Conservation (phyloP, 2,888 invertebrate genomes). For the Synanthedon tipuliformis region DNA sequence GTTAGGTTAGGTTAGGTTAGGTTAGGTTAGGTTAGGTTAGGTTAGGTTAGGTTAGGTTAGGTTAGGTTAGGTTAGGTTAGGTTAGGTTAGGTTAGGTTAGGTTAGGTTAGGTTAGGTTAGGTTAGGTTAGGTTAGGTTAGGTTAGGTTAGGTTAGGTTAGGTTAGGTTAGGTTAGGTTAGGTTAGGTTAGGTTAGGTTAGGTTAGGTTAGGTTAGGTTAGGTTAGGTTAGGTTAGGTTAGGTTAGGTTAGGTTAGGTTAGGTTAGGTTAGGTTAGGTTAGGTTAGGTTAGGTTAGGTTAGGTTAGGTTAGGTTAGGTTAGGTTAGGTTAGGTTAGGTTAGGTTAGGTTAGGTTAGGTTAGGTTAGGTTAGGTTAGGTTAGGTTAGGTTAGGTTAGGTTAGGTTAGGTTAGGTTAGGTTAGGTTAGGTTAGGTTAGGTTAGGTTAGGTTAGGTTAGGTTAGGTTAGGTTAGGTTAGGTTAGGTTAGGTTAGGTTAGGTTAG, state of each 20-base stretch:
- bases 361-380: slow-evolving; percentile 2
- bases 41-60: too few relatives aligned
- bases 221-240: slow-evolving; percentile 2
- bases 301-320: slow-evolving; percentile 2
- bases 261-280: slow-evolving; percentile 2
- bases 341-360: slow-evolving; percentile 2
- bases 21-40: too few relatives aligned
- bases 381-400: slow-evolving; percentile 2
- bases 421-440: slow-evolving; percentile 2
- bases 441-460: slow-evolving; percentile 2
- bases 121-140: not conserved
- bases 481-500: slow-evolving; percentile 2
- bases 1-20: too few relatives aligned
- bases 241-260: slow-evolving; percentile 2
- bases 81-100: slow-evolving; percentile 2
- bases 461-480: slow-evolving; percentile 2
- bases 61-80: slow-evolving; percentile 1
- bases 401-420: slow-evolving; percentile 2
- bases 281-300: slow-evolving; percentile 2
- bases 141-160: not conserved
- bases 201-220: slow-evolving; percentile 2
- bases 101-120: not conserved
- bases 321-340: slow-evolving; percentile 2
- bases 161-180: slow-evolving; percentile 2
- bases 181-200: slow-evolving; percentile 2